A percentile compares a stretch with the other conserved stretches of the same genome.
Conservation (phyloP, 1,140 invertebrate genomes). For the Periplaneta americana region DNA sequence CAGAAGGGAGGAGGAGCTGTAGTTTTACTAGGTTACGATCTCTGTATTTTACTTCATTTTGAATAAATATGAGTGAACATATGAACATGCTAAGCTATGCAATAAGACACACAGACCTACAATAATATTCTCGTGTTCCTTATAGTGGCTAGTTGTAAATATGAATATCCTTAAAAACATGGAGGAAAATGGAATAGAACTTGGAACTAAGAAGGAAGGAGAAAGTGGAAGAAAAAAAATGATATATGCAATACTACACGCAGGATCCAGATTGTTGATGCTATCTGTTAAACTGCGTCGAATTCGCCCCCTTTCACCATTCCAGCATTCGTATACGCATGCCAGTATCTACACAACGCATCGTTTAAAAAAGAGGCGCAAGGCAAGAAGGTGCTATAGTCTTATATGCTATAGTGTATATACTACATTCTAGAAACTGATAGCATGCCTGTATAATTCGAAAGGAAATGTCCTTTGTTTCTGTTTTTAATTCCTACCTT, state of each 20-base stretch:
- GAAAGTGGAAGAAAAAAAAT: background rate
- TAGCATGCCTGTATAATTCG: too few relatives aligned
- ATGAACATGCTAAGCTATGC: background rate
- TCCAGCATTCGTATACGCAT: background rate
- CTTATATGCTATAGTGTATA: too few relatives aligned
- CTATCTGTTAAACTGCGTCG: background rate
- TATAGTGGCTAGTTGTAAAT: background rate
- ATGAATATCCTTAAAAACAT: background rate
- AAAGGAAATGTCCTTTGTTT: too few relatives aligned
- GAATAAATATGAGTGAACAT: background rate
- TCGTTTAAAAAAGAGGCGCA: background rate
- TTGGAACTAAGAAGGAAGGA: background rate
- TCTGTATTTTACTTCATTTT: too few relatives aligned
- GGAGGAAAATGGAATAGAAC: background rate
- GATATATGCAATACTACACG: background rate
- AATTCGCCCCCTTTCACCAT: background rate
- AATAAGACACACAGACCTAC: too few relatives aligned
- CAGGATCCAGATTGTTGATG: background rate
- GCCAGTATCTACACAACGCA: background rate
- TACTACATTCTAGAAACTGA: too few relatives aligned
- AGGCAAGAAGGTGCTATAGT: background rate
- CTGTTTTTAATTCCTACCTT: too few relatives aligned
- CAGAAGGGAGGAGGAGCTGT: too few relatives aligned
- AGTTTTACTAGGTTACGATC: too few relatives aligned
- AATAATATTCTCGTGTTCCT: background rate